Evolutionary conservation across 1,140 invertebrate species (phyloP), one percentile per base, ranked within the genome.

Genomic region (Pseudomyrmex flavicornis): DNA sequence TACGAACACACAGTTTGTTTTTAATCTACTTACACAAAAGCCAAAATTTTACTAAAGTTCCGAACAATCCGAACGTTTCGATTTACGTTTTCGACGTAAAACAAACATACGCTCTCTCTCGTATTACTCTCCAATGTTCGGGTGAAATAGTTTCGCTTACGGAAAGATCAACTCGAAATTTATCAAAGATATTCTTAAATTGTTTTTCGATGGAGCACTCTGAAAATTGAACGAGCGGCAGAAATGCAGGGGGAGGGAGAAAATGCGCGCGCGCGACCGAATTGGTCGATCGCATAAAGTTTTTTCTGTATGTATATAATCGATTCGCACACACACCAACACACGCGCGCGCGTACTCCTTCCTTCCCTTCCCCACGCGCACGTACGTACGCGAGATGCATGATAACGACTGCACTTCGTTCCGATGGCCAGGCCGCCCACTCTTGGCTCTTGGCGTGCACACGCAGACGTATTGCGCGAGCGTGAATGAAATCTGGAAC

Each of bases 401-500:
- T 80, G 66, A 72, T 72, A 80, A 80, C 76, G 66, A 58, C n/a
- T 72, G 76, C 76, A 59, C 76, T 61, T 61, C 76, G 68, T 70
- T 50, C 76, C 66, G 66, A 80, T 70, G 76, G 76, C 59, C 76
- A 80, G 66, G 54, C 22, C 4, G 75, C 35, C 35, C 5, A 35
- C 52, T 54, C 62, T 15, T 26, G 50, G 22, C 74, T 65, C 74
- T 62, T 52, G 26, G 35, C 20, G 35, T 35, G 52, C 65, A 70
- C 65, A 70, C 70, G 76, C 65, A 70, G 66, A 79, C 76, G 44
- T 61, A 72, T 80, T 72, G 66, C 66, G 54, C 66, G 76, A 35
- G 76, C 76, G 76, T 80, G 76, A 80, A 80, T 80, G 66, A 80
- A 80, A 80, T 80, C 76, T 58, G 46, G 44, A 70, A 80, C 54